Percentiles rank a stretch among this genome's conserved stretches.
Evolutionary conservation across 2,113 vertebrate species (phyloP).

Genomic region (Rhinopithecus roxellana): DNA sequence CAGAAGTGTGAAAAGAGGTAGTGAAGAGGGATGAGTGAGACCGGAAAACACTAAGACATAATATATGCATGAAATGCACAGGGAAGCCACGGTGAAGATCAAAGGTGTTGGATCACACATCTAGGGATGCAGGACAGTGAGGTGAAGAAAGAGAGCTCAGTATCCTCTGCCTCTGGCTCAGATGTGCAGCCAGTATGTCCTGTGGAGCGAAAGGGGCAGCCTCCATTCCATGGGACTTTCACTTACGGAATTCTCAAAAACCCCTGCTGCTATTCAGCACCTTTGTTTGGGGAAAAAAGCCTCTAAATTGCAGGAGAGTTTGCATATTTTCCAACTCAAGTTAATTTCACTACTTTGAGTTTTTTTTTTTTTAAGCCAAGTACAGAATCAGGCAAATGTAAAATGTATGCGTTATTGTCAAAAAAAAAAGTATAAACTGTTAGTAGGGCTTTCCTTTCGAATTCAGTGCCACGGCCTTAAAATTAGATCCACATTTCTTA

Average conservation of each 20-base stretch:
- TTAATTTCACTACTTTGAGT: neutral
- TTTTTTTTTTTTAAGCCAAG: neutral
- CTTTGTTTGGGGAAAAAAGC: neutral
- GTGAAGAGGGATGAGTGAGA: neutral
- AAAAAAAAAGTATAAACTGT: neutral
- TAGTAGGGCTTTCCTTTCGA: neutral
- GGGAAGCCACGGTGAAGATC: neutral
- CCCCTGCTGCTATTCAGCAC: neutral
- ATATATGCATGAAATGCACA: neutral
- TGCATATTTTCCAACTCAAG: neutral
- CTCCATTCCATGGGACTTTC: neutral
- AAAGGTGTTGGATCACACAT: neutral
- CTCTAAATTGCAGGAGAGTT: neutral
- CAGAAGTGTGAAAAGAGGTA: neutral
- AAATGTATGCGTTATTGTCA: neutral
- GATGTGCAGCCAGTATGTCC: neutral
- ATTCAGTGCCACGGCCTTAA: neutral
- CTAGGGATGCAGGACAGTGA: neutral
- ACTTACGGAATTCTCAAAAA: neutral
- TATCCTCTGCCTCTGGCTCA: neutral
- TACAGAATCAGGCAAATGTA: neutral
- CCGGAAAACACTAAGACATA: rapidly evolving
- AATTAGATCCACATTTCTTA: neutral
- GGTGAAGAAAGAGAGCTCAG: neutral
- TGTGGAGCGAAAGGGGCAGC: no score